A percentile compares a stretch with the other conserved stretches of the same genome.
Conservation (phyloP, 2,888 invertebrate species). For the Lamellibrachia columna region DNA sequence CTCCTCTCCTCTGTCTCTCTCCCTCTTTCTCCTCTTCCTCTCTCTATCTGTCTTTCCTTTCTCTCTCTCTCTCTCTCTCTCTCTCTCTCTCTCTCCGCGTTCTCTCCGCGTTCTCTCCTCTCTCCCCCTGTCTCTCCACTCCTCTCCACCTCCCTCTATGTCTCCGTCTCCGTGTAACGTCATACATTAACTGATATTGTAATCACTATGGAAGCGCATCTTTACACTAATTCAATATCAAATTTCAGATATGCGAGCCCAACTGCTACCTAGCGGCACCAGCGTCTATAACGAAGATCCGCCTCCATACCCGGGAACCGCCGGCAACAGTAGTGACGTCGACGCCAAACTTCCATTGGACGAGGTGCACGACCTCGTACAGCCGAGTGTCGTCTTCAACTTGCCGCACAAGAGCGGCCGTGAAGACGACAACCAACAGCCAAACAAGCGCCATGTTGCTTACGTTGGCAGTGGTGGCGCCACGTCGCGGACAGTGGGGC, state of each 20-base stretch:
- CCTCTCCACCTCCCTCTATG: not conserved
- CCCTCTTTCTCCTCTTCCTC: too few relatives aligned
- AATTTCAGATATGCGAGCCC: not conserved
- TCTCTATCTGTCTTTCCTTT: too few relatives aligned
- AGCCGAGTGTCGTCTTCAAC: not conserved
- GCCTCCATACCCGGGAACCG: not conserved
- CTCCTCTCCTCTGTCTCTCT: too few relatives aligned
- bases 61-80: too few relatives aligned
- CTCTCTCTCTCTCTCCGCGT: too few relatives aligned
- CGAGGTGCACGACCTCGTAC: not conserved
- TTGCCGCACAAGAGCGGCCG: not conserved
- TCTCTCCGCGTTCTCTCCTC: too few relatives aligned
- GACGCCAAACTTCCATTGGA: not conserved
- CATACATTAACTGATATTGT: not conserved
- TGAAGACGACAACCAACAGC: not conserved
- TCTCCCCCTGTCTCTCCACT: not conserved
- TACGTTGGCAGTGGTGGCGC: not conserved
- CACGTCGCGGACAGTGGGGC: not conserved
- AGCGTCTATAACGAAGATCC: not conserved
- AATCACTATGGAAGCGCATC: not conserved
- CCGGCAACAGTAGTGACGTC: not conserved
- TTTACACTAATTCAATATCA: not conserved
- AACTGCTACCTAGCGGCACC: not conserved
- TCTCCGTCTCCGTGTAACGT: not conserved
- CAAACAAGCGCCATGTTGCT: not conserved